Evolutionary conservation across 2,113 vertebrate species (phyloP).

Genomic region (Megaceryle torquata): DNA sequence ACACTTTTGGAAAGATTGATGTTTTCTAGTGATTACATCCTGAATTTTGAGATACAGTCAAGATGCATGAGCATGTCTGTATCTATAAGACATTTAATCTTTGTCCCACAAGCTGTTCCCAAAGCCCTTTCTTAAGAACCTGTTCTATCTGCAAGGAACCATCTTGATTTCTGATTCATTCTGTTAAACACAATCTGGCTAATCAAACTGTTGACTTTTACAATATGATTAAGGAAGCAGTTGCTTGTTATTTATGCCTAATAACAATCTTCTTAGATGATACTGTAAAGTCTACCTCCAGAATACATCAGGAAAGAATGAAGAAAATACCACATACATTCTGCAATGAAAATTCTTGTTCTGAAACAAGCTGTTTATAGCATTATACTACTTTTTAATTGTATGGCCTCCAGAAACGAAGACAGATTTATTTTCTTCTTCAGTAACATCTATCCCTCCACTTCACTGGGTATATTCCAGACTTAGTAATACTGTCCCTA

Average conservation of each 20-base stretch:
- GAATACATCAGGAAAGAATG: slow-evolving; percentile 9
- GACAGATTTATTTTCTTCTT: not conserved
- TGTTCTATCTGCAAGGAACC: not conserved
- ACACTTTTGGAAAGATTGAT: not conserved
- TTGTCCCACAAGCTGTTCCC: slow-evolving; percentile 1
- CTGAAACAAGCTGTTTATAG: not conserved
- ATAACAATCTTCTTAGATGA: not conserved
- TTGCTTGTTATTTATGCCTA: slow-evolving; percentile 13
- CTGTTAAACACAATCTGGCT: slow-evolving; percentile 14
- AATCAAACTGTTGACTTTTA: slow-evolving; percentile 9
- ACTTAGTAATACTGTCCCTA: not conserved
- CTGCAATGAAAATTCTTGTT: slow-evolving; percentile 8
- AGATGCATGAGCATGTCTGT: not conserved
- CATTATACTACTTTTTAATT: not conserved
- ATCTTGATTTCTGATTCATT: not conserved
- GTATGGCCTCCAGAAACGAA: not conserved
- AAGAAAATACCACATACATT: not conserved
- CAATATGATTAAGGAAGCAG: slow-evolving; percentile 1
- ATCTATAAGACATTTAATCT: not conserved
- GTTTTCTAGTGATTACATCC: not conserved
- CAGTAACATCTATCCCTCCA: not conserved
- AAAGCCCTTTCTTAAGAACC: not conserved
- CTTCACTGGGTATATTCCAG: not conserved
- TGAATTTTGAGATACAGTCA: not conserved
- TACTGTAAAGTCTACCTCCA: slow-evolving; percentile 7